These are phyloP conservation scores for Malurus alboscapulatus DNA, from an alignment of 2,113 vertebrate genomes.

Conservation along the genomic window DNA sequence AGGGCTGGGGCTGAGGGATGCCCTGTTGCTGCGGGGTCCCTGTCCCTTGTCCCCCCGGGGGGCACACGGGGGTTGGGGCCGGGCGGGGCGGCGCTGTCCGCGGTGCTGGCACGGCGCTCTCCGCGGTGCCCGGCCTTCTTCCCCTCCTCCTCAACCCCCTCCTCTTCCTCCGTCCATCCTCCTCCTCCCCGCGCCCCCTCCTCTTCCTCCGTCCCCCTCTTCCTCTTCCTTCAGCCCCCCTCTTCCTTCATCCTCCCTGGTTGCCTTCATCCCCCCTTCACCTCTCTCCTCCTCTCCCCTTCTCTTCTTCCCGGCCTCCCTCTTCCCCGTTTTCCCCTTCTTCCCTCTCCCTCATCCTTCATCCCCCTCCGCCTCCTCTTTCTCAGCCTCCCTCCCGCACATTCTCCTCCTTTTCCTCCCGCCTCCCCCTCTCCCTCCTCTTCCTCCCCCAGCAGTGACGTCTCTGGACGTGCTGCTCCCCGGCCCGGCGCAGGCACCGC, in stretches of 20 bases:
- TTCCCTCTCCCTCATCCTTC: neutral
- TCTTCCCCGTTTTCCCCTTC: neutral
- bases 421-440: neutral
- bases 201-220: slow-evolving; percentile 28
- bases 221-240: slow-evolving; percentile 33
- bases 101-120: slow-evolving; percentile 46
- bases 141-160: neutral
- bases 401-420: neutral
- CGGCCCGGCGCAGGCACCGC: neutral
- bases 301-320: neutral
- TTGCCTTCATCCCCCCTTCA: neutral
- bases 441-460: slow-evolving; percentile 47
- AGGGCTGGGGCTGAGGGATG: neutral
- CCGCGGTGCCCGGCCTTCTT: slow-evolving; percentile 32
- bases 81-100: slow-evolving; percentile 14
- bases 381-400: neutral
- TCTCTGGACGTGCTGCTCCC: slow-evolving; percentile 40
- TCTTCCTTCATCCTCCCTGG: slow-evolving; percentile 1
- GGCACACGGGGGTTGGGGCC: neutral
- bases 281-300: neutral
- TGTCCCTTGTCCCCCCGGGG: neutral
- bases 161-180: slow-evolving; percentile 11
- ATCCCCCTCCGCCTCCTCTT: neutral
- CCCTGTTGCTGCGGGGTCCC: neutral
- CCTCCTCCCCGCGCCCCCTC: neutral